A percentile compares a stretch with the other conserved stretches of the same genome.
These are phyloP conservation scores for Caradrina kadenii DNA, from an alignment of 2,888 invertebrate genomes.

Conservation along the genomic window DNA sequence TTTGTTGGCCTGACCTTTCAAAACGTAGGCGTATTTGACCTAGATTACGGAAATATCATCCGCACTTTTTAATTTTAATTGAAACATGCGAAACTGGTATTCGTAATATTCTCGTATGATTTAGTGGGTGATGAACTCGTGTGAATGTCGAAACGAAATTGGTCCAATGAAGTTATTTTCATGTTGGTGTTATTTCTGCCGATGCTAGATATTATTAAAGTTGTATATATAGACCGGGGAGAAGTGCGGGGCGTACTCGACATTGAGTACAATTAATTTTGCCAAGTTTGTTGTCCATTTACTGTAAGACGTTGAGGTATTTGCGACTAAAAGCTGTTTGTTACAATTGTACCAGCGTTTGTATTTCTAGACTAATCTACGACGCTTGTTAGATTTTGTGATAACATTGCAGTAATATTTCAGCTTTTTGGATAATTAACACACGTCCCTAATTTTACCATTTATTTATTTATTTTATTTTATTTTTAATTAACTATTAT, in stretches of 20 bases:
- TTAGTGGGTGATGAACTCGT: slow-evolving; percentile 31
- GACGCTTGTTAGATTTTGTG: slow-evolving; percentile 27
- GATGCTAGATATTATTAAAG: slow-evolving; percentile 57
- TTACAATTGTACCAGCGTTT: slow-evolving; percentile 50
- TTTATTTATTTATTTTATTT: no score
- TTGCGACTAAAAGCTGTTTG: slow-evolving; percentile 45
- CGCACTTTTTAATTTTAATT: slow-evolving; percentile 21
- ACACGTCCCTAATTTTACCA: background rate
- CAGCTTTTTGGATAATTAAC: slow-evolving; percentile 21
- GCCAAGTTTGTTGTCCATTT: slow-evolving; percentile 58
- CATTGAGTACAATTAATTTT: slow-evolving; percentile 63
- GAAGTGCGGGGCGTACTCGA: slow-evolving; percentile 32
- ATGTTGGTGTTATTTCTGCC: slow-evolving; percentile 61
- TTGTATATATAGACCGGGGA: slow-evolving; percentile 35
- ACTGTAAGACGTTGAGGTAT: slow-evolving; percentile 45
- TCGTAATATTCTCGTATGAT: slow-evolving; percentile 25
- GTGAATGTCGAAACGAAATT: slow-evolving; percentile 44
- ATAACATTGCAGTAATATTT: slow-evolving; percentile 35
- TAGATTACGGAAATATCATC: slow-evolving; percentile 28
- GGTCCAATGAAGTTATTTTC: slow-evolving; percentile 63
- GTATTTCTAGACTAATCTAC: slow-evolving; percentile 64
- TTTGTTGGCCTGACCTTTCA: slow-evolving; percentile 34
- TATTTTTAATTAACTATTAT: no score
- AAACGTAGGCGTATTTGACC: slow-evolving; percentile 39
- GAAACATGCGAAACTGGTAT: slow-evolving; percentile 19